Conservation (phyloP, 2,888 invertebrate genomes). For the Creontiades dilutus region DNA sequence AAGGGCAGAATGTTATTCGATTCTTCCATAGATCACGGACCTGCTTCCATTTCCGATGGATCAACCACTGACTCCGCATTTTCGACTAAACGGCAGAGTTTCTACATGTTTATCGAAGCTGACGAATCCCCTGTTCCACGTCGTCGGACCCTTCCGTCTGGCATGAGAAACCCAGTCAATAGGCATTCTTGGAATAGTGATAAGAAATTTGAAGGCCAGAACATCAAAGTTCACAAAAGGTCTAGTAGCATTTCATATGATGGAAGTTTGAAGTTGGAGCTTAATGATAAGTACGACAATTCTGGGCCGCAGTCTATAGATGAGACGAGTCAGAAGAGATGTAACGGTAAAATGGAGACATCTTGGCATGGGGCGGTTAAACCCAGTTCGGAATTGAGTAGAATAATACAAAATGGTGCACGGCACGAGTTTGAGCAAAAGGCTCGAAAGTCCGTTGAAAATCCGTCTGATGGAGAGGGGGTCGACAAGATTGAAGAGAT, state of each 20-base stretch:
- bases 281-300: constrained; percentile 36
- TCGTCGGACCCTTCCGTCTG: constrained; percentile 79
- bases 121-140: constrained; percentile 78
- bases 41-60: constrained; percentile 71
- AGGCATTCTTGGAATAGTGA: constrained; percentile 80
- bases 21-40: constrained; percentile 67
- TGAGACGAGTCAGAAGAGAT: constrained; percentile 61
- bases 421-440: constrained; percentile 73
- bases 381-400: constrained; percentile 75
- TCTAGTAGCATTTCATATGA: constrained; percentile 79
- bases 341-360: constrained; percentile 73
- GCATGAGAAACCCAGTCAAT: constrained; percentile 78
- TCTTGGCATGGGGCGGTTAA: constrained; percentile 76
- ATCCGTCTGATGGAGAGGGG: constrained; percentile 65
- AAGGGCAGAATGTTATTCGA: constrained; percentile 75
- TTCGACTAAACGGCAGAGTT: constrained; percentile 77
- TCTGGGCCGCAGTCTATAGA: constrained; percentile 52
- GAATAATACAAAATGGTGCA: constrained; percentile 74
- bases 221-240: constrained; percentile 78
- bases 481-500: constrained; percentile 74
- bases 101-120: constrained; percentile 80
- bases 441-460: constrained; percentile 70
- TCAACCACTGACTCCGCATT: constrained; percentile 72
- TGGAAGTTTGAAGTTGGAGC: constrained; percentile 73
- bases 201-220: constrained; percentile 75